phyloP scores from a whole-genome alignment of 2,888 invertebrate species.

The Eledone cirrhosa region DNA sequence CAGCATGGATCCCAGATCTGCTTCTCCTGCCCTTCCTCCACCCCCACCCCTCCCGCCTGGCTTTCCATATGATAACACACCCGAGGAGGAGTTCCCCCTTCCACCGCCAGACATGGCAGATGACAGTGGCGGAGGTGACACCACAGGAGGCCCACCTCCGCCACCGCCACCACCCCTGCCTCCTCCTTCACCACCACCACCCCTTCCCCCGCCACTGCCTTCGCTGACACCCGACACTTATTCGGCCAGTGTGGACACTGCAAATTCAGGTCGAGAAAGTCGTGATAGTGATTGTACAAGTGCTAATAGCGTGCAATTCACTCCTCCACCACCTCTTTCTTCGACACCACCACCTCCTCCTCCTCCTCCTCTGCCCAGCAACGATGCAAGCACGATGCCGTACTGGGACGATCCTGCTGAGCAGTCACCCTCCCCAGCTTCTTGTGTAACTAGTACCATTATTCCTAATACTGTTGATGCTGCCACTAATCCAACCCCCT shows the following conservation, averaged over 20 bases:
- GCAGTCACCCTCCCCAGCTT: constrained; percentile 17
- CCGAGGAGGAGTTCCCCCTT: constrained; percentile 35
- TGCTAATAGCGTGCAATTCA: constrained; percentile 14
- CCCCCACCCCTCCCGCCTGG: constrained; percentile 14
- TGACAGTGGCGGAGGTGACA: constrained; percentile 15
- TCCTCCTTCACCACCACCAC: constrained; percentile 43
- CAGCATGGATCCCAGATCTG: constrained; percentile 17
- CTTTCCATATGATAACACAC: constrained; percentile 10
- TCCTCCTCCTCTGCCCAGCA: background rate
- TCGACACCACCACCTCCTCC: constrained; percentile 31
- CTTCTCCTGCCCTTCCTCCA: constrained; percentile 24
- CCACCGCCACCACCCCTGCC: constrained; percentile 46
- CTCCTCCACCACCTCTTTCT: constrained; percentile 31
- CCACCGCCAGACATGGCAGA: constrained; percentile 41
- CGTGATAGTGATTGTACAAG: constrained; percentile 1
- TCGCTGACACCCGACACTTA: background rate
- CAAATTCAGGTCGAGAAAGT: background rate
- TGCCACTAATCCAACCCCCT: constrained; percentile 30
- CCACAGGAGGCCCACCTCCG: background rate
- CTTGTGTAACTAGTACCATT: constrained; percentile 16
- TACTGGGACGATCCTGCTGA: constrained; percentile 17
- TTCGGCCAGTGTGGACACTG: background rate
- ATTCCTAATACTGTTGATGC: constrained; percentile 26
- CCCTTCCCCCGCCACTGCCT: constrained; percentile 17
- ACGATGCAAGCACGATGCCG: background rate